Evolutionary conservation across 2,113 vertebrate species (phyloP).

Genomic region (Trachemys scripta): DNA sequence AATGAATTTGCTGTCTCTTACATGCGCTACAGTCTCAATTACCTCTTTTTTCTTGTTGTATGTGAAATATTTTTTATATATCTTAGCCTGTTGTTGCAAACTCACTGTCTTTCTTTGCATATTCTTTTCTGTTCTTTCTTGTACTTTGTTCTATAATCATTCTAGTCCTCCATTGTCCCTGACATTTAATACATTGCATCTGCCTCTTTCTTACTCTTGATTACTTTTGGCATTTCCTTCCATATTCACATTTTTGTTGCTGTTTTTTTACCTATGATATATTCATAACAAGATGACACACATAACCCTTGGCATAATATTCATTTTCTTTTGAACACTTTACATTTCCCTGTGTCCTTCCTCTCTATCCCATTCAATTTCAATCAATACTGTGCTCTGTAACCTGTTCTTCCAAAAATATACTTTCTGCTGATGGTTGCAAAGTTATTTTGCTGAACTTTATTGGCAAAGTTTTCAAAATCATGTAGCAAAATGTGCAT

Average conservation of each 20-base stretch:
- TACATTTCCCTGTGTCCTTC: neutral
- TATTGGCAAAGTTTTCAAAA: neutral
- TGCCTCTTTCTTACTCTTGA: neutral
- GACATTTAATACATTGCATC: neutral
- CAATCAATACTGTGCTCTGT: neutral
- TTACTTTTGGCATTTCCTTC: constrained; percentile 18
- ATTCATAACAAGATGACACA: neutral
- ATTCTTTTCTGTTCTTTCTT: neutral
- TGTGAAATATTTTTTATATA: neutral
- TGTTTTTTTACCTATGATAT: neutral
- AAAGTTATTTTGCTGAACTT: neutral
- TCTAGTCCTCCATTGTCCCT: neutral
- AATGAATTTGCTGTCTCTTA: constrained; percentile 30
- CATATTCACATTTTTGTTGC: neutral
- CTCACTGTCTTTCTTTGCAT: neutral
- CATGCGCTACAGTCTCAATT: neutral
- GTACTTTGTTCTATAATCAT: neutral
- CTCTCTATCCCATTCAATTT: neutral
- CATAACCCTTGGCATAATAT: neutral
- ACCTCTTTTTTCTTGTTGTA: neutral
- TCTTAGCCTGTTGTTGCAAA: neutral
- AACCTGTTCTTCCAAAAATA: neutral
- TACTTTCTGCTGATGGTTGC: neutral
- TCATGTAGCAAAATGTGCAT: neutral
- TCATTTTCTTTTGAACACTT: constrained; percentile 21